These are phyloP conservation scores for Plestiodon gilberti DNA, from an alignment of 2,113 vertebrate species.

Conservation along the genomic window DNA sequence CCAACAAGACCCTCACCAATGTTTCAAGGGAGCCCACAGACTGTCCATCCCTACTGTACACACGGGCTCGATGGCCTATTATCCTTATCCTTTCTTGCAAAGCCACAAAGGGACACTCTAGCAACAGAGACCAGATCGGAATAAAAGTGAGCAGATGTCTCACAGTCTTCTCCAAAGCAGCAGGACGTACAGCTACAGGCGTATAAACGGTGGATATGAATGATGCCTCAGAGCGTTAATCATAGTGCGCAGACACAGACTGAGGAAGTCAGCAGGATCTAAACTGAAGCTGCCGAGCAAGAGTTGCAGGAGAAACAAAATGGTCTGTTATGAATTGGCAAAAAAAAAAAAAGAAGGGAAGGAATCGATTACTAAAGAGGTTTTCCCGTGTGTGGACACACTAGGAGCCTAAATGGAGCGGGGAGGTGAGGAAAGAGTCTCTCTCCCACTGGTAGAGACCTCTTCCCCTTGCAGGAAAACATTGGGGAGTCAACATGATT, in stretches of 20 bases:
- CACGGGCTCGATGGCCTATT: not conserved
- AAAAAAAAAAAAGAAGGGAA: not conserved
- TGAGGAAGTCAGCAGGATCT: constrained; percentile 10
- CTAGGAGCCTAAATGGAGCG: not conserved
- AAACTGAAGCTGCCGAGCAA: not conserved
- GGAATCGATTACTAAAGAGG: not conserved
- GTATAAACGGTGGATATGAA: constrained; percentile 2
- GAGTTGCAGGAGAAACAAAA: not conserved
- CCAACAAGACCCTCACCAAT: not conserved
- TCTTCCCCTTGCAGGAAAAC: not conserved
- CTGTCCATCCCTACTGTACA: not conserved
- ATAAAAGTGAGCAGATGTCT: constrained; percentile 24
- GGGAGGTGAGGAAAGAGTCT: not conserved
- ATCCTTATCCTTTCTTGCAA: not conserved
- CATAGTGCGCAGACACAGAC: not conserved
- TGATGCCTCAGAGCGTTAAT: not conserved
- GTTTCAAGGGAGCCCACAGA: not conserved
- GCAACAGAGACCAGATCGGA: not conserved
- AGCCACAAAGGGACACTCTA: not conserved
- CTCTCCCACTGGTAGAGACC: not conserved
- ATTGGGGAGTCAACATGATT: not conserved
- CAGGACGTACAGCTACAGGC: constrained; percentile 6
- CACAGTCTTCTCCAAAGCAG: not conserved
- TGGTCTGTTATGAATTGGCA: not conserved
- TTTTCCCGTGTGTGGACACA: not conserved